A percentile compares a stretch with the other conserved stretches of the same genome.
These are phyloP conservation scores for Murina feae DNA, from an alignment of 2,113 vertebrate genomes.

Conservation along the genomic window DNA sequence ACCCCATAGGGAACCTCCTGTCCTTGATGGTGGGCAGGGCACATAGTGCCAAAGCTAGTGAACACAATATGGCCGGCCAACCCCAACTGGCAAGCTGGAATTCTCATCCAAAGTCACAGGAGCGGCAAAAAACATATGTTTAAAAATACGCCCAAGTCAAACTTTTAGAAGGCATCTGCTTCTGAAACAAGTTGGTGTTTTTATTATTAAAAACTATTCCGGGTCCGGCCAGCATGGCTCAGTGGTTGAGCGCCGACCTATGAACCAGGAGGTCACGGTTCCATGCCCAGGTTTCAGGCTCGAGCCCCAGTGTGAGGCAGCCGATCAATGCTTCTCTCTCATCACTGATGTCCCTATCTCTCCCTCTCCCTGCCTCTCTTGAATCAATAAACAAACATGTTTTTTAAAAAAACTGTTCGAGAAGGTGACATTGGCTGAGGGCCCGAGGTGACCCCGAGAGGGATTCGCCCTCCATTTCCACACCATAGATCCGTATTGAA, in stretches of 20 bases:
- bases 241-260: too few relatives aligned
- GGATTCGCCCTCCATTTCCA: background rate
- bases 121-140: background rate
- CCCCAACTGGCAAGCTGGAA: background rate
- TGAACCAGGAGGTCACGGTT: too few relatives aligned
- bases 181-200: background rate
- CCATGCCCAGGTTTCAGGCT: too few relatives aligned
- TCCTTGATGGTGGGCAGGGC: background rate
- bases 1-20: rapidly evolving
- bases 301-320: too few relatives aligned
- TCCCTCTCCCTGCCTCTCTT: too few relatives aligned
- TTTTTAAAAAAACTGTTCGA: too few relatives aligned
- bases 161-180: background rate
- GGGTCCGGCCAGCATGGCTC: too few relatives aligned
- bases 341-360: too few relatives aligned
- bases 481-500: background rate
- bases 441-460: background rate
- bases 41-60: background rate
- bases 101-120: background rate
- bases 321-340: too few relatives aligned
- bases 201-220: background rate
- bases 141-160: background rate
- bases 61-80: background rate
- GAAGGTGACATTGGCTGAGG: background rate
- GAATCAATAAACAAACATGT: too few relatives aligned